Base-by-base conservation (phyloP, 2,797 vertebrate species). In the Cryptoblepharus egeriae region DNA sequence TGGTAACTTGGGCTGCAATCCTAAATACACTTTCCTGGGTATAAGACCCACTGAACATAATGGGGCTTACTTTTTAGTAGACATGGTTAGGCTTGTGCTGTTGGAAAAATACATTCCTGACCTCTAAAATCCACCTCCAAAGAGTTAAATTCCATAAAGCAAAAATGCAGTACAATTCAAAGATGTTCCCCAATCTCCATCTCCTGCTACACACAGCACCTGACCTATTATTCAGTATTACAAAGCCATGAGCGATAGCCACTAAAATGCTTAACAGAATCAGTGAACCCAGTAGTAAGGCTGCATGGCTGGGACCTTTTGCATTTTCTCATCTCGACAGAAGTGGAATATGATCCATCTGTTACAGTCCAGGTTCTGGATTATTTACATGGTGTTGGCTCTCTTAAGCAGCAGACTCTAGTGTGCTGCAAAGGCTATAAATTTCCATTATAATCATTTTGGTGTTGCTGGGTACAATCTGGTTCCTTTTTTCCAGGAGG, bases 351-450 rank as follows among this genome's bases (percentile, higher is more conserved):
- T 78, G 63, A 65, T 79, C 68, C 82, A 88, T 55, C 75, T 65
- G 79, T 83, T 55, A 69, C 68, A 82, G 84, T 82, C 64, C 37
- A 85, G 88, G 82, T 83, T 89, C 87, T 76, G 78, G 86, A 80
- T 93, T 89, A 91, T 92, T 94, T 91, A 86, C 90, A 89, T 37
- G 20, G 11, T 65, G 63, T 78, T 86, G 88, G 77, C 83, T 93
- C 79, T 85, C 84, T 63, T 30, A 85, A 88, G 87, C 90, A 76
- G 55, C 87, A 92, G 91, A 81, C 75, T 90, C 83, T 68, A 1
- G 30, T 60, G 87, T 86, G 42, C 84, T 9, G 0, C 3, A 57
- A 77, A 77, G 81, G 85, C 91, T 82, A 90, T 93, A 92, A 93
- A 90, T 94, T 87, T 91, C 84, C 86, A 86, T 79, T 80, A 58